phyloP scores from a whole-genome alignment of 2,113 vertebrate species.

The Lasiurus borealis region DNA sequence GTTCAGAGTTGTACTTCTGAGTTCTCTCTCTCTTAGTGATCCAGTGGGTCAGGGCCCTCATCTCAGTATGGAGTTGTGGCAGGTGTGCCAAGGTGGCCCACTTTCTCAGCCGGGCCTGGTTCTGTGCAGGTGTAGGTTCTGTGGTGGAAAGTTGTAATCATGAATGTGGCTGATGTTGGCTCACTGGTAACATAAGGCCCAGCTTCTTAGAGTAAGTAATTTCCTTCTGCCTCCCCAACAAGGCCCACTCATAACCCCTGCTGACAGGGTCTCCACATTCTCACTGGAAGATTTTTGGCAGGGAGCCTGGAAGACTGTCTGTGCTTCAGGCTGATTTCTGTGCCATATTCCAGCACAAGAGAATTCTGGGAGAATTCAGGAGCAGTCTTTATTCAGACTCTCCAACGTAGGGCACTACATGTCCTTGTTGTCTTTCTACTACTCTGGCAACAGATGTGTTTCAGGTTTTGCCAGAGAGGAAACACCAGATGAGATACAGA shows the following conservation, averaged over 20 bases:
- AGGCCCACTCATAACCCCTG: background rate
- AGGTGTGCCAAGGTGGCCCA: fast-evolving
- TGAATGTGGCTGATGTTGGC: background rate
- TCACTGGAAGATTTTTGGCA: background rate
- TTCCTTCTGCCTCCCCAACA: background rate
- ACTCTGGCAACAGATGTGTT: background rate
- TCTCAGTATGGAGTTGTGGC: background rate
- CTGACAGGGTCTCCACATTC: background rate
- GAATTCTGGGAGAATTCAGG: background rate
- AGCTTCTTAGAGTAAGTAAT: background rate
- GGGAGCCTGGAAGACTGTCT: background rate
- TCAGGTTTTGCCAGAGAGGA: background rate
- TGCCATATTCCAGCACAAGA: background rate
- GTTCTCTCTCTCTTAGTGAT: background rate
- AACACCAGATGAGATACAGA: background rate
- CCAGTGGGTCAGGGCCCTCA: fast-evolving
- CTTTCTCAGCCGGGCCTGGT: background rate
- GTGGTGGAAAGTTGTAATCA: background rate
- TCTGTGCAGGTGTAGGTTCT: background rate
- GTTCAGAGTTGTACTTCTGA: background rate
- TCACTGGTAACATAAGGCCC: background rate
- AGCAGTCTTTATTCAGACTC: background rate
- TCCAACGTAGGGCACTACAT: background rate
- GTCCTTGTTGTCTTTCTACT: background rate
- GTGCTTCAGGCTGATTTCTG: background rate